phyloP scores from a whole-genome alignment of 1,140 invertebrate genomes.

The Semibalanus balanoides region DNA sequence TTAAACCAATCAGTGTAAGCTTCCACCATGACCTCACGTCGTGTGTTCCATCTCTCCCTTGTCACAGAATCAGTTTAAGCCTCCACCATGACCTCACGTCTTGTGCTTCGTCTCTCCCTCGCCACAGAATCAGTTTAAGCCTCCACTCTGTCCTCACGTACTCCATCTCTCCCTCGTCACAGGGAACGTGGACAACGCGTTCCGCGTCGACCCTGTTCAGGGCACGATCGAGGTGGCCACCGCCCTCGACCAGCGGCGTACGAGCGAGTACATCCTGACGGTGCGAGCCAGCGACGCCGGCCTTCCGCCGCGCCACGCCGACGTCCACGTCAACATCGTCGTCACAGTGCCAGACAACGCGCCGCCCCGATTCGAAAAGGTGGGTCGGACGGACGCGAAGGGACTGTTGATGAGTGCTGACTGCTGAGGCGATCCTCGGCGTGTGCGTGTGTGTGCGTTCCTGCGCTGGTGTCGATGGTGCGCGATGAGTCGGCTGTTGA shows the following conservation, averaged over 20 bases:
- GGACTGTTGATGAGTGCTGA: slow-evolving; percentile 32
- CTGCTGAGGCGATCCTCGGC: too few species aligned
- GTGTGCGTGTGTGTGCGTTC: too few species aligned
- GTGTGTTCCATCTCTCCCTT: too few species aligned
- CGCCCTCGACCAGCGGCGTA: background rate
- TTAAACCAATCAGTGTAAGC: too few species aligned
- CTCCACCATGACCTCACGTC: too few species aligned
- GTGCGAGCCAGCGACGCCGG: slow-evolving; percentile 77
- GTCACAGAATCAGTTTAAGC: too few species aligned
- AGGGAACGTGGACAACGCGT: slow-evolving; percentile 31
- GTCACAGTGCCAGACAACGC: slow-evolving; percentile 80
- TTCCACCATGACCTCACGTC: too few species aligned
- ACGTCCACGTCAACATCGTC: slow-evolving; percentile 68
- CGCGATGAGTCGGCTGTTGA: too few species aligned
- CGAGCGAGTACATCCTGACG: slow-evolving; percentile 56
- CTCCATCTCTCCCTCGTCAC: slow-evolving; percentile 37
- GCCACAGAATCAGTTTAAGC: too few species aligned
- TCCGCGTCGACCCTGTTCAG: slow-evolving; percentile 6
- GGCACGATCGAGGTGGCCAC: background rate
- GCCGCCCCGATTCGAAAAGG: slow-evolving; percentile 60
- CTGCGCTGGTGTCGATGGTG: too few species aligned
- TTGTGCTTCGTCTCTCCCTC: too few species aligned
- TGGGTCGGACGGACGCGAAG: slow-evolving; percentile 51
- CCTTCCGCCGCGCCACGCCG: slow-evolving; percentile 66
- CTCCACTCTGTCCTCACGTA: too few species aligned